These are phyloP conservation scores for Temnopleurus reevesii DNA, from an alignment of 53 echinoderm and acorn worm species.

Conservation along the genomic window DNA sequence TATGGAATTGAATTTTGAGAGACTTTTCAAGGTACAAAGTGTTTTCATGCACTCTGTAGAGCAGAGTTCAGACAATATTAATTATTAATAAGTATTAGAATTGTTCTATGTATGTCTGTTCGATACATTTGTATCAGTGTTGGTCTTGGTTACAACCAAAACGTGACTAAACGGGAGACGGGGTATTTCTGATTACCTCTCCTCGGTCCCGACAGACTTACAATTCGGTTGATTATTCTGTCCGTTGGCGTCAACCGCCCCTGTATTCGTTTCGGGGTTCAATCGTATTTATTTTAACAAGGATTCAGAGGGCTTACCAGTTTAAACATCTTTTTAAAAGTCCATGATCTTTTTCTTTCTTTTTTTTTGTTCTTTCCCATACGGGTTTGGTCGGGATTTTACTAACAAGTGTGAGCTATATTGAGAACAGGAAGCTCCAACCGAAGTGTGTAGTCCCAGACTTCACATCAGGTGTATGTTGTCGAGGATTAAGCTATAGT, in stretches of 20 bases:
- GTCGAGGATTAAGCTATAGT: too few relatives aligned
- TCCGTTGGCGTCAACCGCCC: background rate
- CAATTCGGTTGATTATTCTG: background rate
- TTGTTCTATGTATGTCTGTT: background rate
- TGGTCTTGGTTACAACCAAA: background rate
- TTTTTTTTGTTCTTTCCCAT: background rate
- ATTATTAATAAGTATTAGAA: too few relatives aligned
- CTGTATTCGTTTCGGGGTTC: constrained; percentile 40
- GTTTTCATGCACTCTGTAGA: too few relatives aligned
- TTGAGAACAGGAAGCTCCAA: background rate
- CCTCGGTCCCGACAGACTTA: background rate
- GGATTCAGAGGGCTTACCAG: constrained; percentile 25
- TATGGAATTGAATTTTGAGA: too few relatives aligned
- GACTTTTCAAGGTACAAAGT: too few relatives aligned
- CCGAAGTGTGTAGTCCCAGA: background rate
- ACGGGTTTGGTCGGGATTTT: background rate
- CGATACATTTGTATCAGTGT: background rate
- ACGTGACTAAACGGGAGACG: background rate
- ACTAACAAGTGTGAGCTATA: background rate
- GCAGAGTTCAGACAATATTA: too few relatives aligned
- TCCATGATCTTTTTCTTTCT: background rate
- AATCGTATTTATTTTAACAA: constrained; percentile 21
- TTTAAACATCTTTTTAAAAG: background rate
- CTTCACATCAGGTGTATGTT: too few relatives aligned
- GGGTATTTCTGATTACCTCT: background rate